Percentiles rank a stretch among this genome's conserved stretches.
phyloP scores from a whole-genome alignment of 2,888 invertebrate genomes.

The Hylaea fasciaria region DNA sequence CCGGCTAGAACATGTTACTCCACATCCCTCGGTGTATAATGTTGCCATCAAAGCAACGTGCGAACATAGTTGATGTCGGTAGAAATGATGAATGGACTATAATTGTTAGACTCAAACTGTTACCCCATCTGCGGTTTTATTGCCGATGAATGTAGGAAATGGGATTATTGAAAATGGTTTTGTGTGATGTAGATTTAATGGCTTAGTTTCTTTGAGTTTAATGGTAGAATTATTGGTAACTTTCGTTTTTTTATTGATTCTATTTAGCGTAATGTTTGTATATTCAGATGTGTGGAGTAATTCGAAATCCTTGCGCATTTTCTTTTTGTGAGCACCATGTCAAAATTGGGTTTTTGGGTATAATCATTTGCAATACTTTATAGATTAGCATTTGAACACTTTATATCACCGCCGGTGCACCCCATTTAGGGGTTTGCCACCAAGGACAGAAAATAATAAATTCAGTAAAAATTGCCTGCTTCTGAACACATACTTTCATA shows the following conservation, averaged over 20 bases:
- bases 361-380: too few species aligned
- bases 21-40: constrained; percentile 24
- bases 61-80: constrained; percentile 37
- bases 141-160: constrained; percentile 33
- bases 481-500: too few species aligned
- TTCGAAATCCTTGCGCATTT: background rate
- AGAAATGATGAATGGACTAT: constrained; percentile 42
- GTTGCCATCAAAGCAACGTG: constrained; percentile 39
- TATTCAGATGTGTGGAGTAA: background rate
- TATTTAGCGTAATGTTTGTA: background rate
- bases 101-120: constrained; percentile 33
- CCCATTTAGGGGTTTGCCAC: too few species aligned
- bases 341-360: too few species aligned
- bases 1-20: constrained; percentile 9
- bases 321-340: too few species aligned
- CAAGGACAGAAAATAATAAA: too few species aligned
- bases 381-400: too few species aligned
- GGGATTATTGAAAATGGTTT: constrained; percentile 32
- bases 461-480: too few species aligned
- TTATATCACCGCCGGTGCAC: too few species aligned
- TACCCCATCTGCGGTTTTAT: constrained; percentile 27
- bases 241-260: constrained; percentile 18
- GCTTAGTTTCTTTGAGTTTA: constrained; percentile 9
- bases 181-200: constrained; percentile 20
- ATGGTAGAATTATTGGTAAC: constrained; percentile 11